Evolutionary conservation across 2,797 vertebrate species (phyloP).

Genomic region (Mormyrops attenuatus): DNA sequence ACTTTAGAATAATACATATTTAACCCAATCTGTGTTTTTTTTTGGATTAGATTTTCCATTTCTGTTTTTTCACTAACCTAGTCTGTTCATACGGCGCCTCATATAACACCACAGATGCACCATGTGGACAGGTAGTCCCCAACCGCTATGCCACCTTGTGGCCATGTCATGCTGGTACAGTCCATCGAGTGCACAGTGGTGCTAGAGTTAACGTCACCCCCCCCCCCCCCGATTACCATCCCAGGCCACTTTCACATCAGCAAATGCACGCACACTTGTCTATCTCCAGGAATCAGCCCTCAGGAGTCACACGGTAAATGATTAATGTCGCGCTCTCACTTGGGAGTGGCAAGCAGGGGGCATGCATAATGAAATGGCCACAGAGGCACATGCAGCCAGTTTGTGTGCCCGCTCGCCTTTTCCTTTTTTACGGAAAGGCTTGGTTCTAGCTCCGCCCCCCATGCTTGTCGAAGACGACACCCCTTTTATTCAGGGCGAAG

Average conservation of each 20-base stretch:
- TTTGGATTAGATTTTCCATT: neutral
- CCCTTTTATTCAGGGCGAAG: neutral
- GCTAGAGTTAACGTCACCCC: neutral
- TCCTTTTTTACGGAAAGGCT: neutral
- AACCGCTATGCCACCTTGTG: neutral
- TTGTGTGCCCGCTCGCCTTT: neutral
- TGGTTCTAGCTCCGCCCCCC: neutral
- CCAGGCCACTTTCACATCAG: neutral
- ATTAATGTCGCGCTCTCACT: slow-evolving; percentile 12
- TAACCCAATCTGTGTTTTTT: neutral
- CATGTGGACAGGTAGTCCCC: neutral
- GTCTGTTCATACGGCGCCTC: neutral
- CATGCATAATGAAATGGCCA: slow-evolving; percentile 18
- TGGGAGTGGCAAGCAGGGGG: slow-evolving; percentile 15
- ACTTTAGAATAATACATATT: neutral
- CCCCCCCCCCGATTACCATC: neutral
- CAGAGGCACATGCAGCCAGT: neutral
- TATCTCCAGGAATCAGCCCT: neutral
- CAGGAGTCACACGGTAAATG: slow-evolving; percentile 20
- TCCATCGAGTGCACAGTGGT: neutral
- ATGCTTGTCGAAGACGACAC: neutral
- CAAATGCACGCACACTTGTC: neutral
- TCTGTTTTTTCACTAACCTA: neutral
- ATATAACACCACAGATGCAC: neutral
- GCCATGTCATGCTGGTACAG: neutral